phyloP scores from a whole-genome alignment of 1,140 invertebrate genomes.

The Olivierus martensii region DNA sequence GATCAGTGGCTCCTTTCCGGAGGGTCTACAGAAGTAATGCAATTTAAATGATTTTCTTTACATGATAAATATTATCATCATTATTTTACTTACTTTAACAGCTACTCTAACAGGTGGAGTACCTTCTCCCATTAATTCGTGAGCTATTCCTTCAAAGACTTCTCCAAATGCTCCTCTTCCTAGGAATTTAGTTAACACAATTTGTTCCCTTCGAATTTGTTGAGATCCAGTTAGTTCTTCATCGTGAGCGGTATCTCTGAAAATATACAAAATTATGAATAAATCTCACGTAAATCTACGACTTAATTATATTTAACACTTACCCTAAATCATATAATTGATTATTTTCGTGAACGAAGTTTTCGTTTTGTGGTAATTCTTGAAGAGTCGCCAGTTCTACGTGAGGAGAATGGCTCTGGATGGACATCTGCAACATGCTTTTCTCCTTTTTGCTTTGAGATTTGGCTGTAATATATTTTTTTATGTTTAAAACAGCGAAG shows the following conservation, averaged over 20 bases:
- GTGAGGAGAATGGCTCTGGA: conserved; percentile 36
- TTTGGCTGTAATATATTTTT: too few relatives aligned
- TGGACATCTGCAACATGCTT: too few relatives aligned
- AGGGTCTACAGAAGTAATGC: conserved; percentile 60
- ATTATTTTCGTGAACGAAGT: conserved; percentile 62
- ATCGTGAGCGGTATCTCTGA: conserved; percentile 36
- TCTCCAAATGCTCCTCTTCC: conserved; percentile 95
- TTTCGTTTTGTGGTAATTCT: conserved; percentile 54
- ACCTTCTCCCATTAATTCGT: conserved; percentile 27
- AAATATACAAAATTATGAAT: conserved; percentile 1
- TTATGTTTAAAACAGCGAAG: too few relatives aligned
- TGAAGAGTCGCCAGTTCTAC: conserved; percentile 75
- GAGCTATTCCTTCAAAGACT: conserved; percentile 69
- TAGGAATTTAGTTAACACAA: conserved; percentile 71
- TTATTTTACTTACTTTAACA: conserved; percentile 51
- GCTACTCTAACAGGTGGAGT: conserved; percentile 48
- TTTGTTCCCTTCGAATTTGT: conserved; percentile 61
- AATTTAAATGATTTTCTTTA: too few relatives aligned
- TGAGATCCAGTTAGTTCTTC: conserved; percentile 59
- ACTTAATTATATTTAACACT: conserved; percentile 7
- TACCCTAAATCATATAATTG: conserved; percentile 51
- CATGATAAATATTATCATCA: neutral
- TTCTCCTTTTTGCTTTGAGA: too few relatives aligned
- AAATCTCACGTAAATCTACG: too few relatives aligned
- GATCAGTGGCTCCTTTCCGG: conserved; percentile 74